phyloP scores from a whole-genome alignment of 2,113 vertebrate genomes.

The Leucoraja erinaceus region DNA sequence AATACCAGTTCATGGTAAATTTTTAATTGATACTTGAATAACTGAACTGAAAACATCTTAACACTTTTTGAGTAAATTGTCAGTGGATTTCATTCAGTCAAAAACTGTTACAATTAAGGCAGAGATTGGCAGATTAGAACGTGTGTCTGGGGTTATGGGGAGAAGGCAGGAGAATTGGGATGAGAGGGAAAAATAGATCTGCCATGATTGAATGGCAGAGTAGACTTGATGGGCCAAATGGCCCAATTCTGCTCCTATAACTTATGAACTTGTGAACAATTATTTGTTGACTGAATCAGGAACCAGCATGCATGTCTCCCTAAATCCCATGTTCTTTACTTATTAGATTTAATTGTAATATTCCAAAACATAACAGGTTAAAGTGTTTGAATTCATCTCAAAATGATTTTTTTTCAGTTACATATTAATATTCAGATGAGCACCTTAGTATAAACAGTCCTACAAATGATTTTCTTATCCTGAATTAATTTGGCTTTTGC shows the following conservation, averaged over 20 bases:
- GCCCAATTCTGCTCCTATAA: no score
- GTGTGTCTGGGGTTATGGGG: no score
- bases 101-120: background rate
- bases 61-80: background rate
- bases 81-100: background rate
- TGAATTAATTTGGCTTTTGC: no score
- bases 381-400: background rate
- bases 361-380: background rate
- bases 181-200: no score
- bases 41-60: background rate
- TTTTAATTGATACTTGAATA: background rate
- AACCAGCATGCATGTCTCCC: background rate
- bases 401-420: no score
- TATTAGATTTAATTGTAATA: background rate
- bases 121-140: no score
- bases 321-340: background rate
- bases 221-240: no score
- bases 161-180: no score
- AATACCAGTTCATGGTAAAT: background rate
- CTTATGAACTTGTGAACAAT: no score
- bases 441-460: no score
- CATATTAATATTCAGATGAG: background rate
- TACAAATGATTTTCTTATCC: no score
- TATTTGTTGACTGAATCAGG: background rate
- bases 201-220: no score